Percentiles rank a stretch among this genome's conserved stretches.
Conservation (phyloP, 2,797 vertebrate genomes). For the Pteropus rufus region DNA sequence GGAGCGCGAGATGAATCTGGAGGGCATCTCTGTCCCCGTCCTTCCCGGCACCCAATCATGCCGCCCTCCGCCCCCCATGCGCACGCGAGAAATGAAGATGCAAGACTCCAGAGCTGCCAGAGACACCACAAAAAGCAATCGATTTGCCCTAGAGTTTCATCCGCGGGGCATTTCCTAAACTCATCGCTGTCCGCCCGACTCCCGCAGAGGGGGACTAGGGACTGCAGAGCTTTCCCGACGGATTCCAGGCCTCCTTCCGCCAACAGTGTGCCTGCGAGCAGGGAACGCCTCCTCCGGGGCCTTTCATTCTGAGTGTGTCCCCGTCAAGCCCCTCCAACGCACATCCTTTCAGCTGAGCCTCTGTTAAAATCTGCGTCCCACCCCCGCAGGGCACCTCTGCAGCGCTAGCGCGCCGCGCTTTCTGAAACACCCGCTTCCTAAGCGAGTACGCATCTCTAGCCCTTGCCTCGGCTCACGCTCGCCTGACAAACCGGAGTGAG, state of each 20-base stretch:
- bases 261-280: not conserved
- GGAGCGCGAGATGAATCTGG: not conserved
- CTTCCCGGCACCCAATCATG: not conserved
- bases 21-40: not conserved
- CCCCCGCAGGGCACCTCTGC: not conserved
- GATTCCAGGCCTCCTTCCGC: not conserved
- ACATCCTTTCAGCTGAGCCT: not conserved
- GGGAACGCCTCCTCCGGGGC: not conserved
- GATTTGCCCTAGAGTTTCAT: not conserved
- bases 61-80: fast-evolving
- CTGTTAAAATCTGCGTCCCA: not conserved
- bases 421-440: not conserved
- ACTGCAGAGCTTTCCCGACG: not conserved
- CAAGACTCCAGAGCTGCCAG: not conserved
- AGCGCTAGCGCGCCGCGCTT: not conserved
- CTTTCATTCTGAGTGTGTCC: not conserved
- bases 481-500: not conserved
- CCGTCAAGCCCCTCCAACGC: not conserved
- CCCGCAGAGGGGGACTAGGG: not conserved
- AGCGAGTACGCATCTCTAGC: not conserved
- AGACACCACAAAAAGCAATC: not conserved
- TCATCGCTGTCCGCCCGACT: constrained; percentile 29
- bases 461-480: not conserved
- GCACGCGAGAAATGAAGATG: not conserved
- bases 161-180: not conserved